phyloP scores from a whole-genome alignment of 1,140 invertebrate species.

The Oryctes rhinoceros region DNA sequence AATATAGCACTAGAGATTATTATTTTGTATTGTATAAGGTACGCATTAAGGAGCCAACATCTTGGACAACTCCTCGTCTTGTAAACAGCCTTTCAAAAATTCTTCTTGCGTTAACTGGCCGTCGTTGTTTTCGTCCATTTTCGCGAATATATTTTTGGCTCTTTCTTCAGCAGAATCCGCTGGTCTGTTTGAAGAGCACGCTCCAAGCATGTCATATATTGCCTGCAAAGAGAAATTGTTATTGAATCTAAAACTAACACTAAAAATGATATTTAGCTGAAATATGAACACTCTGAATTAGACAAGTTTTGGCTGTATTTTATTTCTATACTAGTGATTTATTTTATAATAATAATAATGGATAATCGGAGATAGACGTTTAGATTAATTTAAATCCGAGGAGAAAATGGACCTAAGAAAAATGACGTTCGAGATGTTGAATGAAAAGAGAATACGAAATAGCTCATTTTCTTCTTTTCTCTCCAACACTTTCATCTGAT shows the following conservation, averaged over 20 bases:
- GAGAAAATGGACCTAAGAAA: no score
- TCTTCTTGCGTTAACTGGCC: slow-evolving; percentile 98
- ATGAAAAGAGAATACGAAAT: no score
- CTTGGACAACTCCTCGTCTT: slow-evolving; percentile 96
- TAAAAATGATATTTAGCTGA: no score
- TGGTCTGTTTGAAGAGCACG: slow-evolving; percentile 91
- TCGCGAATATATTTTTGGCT: slow-evolving; percentile 98
- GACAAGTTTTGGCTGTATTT: no score
- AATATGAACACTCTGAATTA: no score
- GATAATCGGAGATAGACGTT: no score
- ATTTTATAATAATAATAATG: no score
- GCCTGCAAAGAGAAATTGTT: slow-evolving; percentile 74
- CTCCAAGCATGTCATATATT: slow-evolving; percentile 98
- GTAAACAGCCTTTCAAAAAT: slow-evolving; percentile 98
- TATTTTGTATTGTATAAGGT: slow-evolving; percentile 38
- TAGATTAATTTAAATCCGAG: no score
- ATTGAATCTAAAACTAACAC: background rate
- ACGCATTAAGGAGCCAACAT: slow-evolving; percentile 89
- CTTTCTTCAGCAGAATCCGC: slow-evolving; percentile 94
- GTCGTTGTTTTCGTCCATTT: slow-evolving; percentile 99
- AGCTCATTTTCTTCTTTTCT: no score
- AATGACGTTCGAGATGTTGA: no score
- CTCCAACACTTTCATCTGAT: no score
- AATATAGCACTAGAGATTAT: slow-evolving; percentile 36
- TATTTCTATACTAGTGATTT: no score